A percentile compares a stretch with the other conserved stretches of the same genome.
Conservation (phyloP, 2,888 invertebrate species). For the Acleris literana region DNA sequence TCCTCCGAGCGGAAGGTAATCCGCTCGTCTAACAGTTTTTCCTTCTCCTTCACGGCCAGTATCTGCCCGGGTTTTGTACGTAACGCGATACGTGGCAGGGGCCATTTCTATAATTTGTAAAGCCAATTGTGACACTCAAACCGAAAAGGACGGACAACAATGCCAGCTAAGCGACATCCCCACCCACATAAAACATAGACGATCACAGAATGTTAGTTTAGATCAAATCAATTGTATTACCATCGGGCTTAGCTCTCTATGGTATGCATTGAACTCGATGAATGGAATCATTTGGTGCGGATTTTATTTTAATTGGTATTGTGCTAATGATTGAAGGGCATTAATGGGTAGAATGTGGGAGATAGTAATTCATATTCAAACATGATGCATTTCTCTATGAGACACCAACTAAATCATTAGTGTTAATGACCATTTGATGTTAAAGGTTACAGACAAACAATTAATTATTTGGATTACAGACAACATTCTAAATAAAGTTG, state of each 20-base stretch:
- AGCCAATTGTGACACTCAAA: slow-evolving; percentile 79
- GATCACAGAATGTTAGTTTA: slow-evolving; percentile 52
- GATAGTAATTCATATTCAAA: slow-evolving; percentile 22
- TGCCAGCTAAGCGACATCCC: slow-evolving; percentile 70
- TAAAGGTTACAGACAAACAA: slow-evolving; percentile 64
- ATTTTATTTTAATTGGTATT: slow-evolving; percentile 2
- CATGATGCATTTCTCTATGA: slow-evolving; percentile 43
- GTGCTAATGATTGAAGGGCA: slow-evolving; percentile 28
- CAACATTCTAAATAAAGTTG: slow-evolving; percentile 51
- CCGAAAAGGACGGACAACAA: slow-evolving; percentile 60
- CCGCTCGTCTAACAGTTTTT: slow-evolving; percentile 94
- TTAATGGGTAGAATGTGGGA: slow-evolving; percentile 6
- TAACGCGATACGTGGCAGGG: slow-evolving; percentile 93
- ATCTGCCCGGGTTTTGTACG: slow-evolving; percentile 93
- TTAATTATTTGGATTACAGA: slow-evolving; percentile 58
- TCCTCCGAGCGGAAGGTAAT: slow-evolving; percentile 95
- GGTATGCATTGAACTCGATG: slow-evolving; percentile 13
- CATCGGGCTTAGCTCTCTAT: slow-evolving; percentile 38
- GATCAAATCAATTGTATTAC: slow-evolving; percentile 47
- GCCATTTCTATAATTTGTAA: slow-evolving; percentile 84
- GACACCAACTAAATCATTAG: slow-evolving; percentile 51
- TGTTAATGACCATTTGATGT: slow-evolving; percentile 68
- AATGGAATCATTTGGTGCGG: slow-evolving; percentile 19
- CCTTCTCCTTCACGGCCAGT: slow-evolving; percentile 93
- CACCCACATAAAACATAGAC: slow-evolving; percentile 49